Conservation (phyloP, 1,140 invertebrate species). For the Argopecten irradians region DNA sequence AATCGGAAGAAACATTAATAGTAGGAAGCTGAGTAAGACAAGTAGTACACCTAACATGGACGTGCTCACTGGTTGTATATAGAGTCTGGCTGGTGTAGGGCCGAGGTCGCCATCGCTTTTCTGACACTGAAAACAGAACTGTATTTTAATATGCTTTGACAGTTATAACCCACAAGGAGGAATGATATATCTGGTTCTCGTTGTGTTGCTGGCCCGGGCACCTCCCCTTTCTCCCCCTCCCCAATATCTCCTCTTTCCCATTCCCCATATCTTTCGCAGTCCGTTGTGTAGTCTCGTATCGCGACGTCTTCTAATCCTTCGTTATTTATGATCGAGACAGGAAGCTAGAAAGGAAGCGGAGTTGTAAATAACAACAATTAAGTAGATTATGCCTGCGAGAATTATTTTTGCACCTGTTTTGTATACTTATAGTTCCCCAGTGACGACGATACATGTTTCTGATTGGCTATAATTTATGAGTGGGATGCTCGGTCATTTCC, state of each 20-base stretch:
- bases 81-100: not conserved
- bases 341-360: not conserved
- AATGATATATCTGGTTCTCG: conserved; percentile 21
- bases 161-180: not conserved
- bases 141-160: conserved; percentile 16
- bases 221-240: not conserved
- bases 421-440: not conserved
- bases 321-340: conserved; percentile 8
- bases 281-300: not conserved
- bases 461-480: conserved; percentile 18
- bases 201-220: not conserved
- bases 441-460: not conserved
- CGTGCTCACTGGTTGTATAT: not conserved
- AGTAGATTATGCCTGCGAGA: conserved; percentile 14
- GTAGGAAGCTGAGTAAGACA: not conserved
- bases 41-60: not conserved
- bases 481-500: conserved; percentile 5
- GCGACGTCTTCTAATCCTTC: not conserved
- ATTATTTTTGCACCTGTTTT: conserved; percentile 22
- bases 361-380: conserved; percentile 23
- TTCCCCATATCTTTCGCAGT: not conserved
- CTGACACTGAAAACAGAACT: conserved; percentile 3
- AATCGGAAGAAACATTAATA: not conserved
- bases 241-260: not conserved
- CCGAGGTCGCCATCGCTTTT: not conserved